phyloP scores from a whole-genome alignment of 2,888 invertebrate genomes.

The Incurvaria masculella region DNA sequence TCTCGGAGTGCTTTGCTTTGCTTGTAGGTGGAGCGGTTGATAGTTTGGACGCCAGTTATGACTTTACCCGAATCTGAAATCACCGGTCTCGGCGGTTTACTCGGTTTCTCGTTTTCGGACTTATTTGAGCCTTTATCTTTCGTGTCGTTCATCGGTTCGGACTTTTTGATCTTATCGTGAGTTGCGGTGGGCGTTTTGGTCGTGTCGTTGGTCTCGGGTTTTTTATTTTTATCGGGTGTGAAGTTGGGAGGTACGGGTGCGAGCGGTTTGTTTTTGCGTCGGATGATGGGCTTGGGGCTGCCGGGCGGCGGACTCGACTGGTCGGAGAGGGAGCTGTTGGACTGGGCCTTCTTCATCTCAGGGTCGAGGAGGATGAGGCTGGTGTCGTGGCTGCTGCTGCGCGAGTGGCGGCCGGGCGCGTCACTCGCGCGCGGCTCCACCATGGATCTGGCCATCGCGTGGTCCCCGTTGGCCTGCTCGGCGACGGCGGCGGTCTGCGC shows the following conservation, averaged over 20 bases:
- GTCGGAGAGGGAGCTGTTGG: constrained; percentile 66
- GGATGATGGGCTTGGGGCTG: constrained; percentile 68
- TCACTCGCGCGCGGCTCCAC: constrained; percentile 27
- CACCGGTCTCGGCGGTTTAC: constrained; percentile 63
- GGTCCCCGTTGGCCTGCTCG: constrained; percentile 44
- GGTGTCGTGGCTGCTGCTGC: constrained; percentile 60
- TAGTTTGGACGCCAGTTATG: constrained; percentile 55
- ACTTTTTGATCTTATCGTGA: constrained; percentile 27
- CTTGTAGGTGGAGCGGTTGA: constrained; percentile 58
- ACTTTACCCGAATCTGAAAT: constrained; percentile 47
- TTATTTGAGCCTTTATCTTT: constrained; percentile 25
- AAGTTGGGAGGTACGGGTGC: constrained; percentile 68
- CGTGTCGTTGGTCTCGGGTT: constrained; percentile 23
- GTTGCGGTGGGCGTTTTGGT: constrained; percentile 21
- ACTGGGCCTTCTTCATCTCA: constrained; percentile 59
- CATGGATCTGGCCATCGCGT: constrained; percentile 43
- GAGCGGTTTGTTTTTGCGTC: constrained; percentile 72
- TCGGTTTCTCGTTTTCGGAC: constrained; percentile 47
- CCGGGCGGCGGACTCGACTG: constrained; percentile 67
- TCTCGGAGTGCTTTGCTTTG: constrained; percentile 48
- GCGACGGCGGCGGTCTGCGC: constrained; percentile 39
- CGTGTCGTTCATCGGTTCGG: no score
- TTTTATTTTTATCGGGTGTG: constrained; percentile 47
- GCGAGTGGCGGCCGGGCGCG: constrained; percentile 41
- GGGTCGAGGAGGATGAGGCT: constrained; percentile 47